phyloP scores from a whole-genome alignment of 1,140 invertebrate genomes.

The Episyrphus balteatus region DNA sequence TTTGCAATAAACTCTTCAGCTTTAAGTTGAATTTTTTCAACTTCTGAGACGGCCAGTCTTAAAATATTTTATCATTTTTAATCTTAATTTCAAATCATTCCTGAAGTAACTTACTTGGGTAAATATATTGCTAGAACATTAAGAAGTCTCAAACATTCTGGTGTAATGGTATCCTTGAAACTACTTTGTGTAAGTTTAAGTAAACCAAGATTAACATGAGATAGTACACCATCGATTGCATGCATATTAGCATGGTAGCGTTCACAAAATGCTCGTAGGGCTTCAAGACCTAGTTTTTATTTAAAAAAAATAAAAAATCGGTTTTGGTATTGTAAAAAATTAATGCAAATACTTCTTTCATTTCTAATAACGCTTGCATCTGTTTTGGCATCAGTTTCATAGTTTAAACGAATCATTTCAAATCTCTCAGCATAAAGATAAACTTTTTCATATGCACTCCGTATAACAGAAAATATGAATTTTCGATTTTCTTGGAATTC shows the following conservation, averaged over 20 bases:
- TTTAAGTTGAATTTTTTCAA: slow-evolving; percentile 46
- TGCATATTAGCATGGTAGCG: slow-evolving; percentile 49
- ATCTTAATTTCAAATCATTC: not conserved
- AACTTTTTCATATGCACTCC: slow-evolving; percentile 44
- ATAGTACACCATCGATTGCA: slow-evolving; percentile 48
- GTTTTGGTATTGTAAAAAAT: too few species aligned
- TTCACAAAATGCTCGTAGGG: slow-evolving; percentile 46
- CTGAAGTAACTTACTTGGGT: slow-evolving; percentile 36
- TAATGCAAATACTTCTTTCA: slow-evolving; percentile 27
- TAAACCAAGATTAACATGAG: slow-evolving; percentile 51
- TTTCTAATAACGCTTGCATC: slow-evolving; percentile 43
- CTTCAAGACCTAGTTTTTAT: slow-evolving; percentile 37
- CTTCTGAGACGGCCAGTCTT: slow-evolving; percentile 48
- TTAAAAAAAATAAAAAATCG: not conserved
- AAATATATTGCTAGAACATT: slow-evolving; percentile 46
- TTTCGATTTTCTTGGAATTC: slow-evolving; percentile 42
- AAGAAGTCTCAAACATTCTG: slow-evolving; percentile 55
- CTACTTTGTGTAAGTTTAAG: slow-evolving; percentile 54
- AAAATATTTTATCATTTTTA: slow-evolving; percentile 7
- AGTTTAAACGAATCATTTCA: slow-evolving; percentile 52
- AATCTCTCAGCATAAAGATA: slow-evolving; percentile 55
- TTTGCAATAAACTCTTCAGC: slow-evolving; percentile 47
- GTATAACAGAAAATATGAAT: slow-evolving; percentile 17
- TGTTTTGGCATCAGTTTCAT: slow-evolving; percentile 53
- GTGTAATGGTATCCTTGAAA: slow-evolving; percentile 57